These are phyloP conservation scores for Resseliella maxima DNA, from an alignment of 2,888 invertebrate genomes.

Conservation along the genomic window DNA sequence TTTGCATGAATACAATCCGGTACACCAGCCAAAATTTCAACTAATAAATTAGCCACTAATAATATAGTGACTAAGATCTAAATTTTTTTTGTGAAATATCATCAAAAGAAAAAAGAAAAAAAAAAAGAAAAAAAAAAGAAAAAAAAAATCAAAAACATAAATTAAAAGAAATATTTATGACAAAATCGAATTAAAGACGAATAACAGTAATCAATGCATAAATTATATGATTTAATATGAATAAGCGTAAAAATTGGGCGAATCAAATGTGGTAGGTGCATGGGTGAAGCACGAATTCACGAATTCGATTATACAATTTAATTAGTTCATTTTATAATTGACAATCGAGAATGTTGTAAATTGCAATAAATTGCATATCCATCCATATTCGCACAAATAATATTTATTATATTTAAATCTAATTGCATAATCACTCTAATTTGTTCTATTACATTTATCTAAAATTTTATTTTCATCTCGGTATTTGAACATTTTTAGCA, in stretches of 20 bases:
- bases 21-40: constrained; percentile 61
- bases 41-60: constrained; percentile 63
- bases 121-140: neutral
- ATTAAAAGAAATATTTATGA: neutral
- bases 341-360: neutral
- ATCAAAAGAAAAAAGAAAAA: neutral
- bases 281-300: constrained; percentile 39
- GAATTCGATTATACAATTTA: neutral
- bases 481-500: neutral
- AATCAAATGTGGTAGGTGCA: neutral
- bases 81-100: constrained; percentile 58
- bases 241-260: neutral
- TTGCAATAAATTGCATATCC: neutral
- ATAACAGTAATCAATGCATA: neutral
- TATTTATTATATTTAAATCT: neutral
- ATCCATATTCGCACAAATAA: too few relatives aligned
- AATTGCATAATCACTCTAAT: neutral
- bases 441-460: neutral
- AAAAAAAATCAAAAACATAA: neutral
- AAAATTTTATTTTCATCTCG: neutral
- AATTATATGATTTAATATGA: neutral
- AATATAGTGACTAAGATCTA: constrained; percentile 63
- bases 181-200: too few relatives aligned
- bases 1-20: constrained; percentile 64
- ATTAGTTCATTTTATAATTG: neutral